Conservation (phyloP, 2,888 invertebrate species). For the Leucania comma region DNA sequence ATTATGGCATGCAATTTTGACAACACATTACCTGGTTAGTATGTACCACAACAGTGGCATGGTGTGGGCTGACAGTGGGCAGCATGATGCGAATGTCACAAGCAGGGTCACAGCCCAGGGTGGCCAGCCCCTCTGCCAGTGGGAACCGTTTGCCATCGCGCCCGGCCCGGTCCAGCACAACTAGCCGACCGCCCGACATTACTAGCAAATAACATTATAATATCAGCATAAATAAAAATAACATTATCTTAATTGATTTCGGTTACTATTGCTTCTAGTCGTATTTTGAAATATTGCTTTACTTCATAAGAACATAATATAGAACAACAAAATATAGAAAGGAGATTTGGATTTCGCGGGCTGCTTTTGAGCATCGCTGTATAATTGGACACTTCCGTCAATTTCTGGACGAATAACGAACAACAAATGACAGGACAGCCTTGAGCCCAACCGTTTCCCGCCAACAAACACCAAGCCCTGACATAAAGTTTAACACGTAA, state of each 20-base stretch:
- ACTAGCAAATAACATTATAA: slow-evolving; percentile 32
- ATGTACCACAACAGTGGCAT: slow-evolving; percentile 84
- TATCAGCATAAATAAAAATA: not conserved
- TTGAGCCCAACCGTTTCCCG: slow-evolving; percentile 49
- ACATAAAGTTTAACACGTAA: not conserved
- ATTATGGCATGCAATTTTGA: not conserved
- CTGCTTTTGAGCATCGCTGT: not conserved
- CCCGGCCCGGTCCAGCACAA: slow-evolving; percentile 83
- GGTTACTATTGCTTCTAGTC: not conserved
- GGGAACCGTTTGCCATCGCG: slow-evolving; percentile 79
- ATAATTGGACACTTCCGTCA: slow-evolving; percentile 13
- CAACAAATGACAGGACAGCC: not conserved
- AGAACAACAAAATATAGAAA: not conserved
- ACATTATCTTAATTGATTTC: not conserved
- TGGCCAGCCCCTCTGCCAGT: slow-evolving; percentile 79
- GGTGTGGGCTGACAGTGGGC: slow-evolving; percentile 79
- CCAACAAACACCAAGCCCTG: slow-evolving; percentile 33
- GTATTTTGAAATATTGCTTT: not conserved
- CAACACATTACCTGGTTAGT: slow-evolving; percentile 75
- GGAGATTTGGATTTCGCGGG: slow-evolving; percentile 1
- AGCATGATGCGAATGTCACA: slow-evolving; percentile 84
- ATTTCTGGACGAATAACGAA: slow-evolving; percentile 34
- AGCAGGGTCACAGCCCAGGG: slow-evolving; percentile 80
- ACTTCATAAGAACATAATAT: no score
- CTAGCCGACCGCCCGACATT: slow-evolving; percentile 84